Evolutionary conservation across 2,797 vertebrate species (phyloP), one percentile per base, ranked within the genome.

Genomic region (Hemitrygon akajei): DNA sequence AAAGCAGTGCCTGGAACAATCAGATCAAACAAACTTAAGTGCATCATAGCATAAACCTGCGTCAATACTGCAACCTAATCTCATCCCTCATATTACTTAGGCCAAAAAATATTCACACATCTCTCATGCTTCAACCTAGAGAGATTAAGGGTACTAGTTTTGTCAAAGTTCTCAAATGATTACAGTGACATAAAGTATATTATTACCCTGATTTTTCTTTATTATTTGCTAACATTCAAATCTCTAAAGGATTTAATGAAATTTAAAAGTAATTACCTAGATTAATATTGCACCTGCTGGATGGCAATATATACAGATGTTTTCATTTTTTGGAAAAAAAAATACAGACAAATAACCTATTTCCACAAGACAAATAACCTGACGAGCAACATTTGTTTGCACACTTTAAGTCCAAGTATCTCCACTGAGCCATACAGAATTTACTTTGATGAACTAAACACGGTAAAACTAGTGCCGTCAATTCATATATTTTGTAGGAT

Each of bases 1-100:
- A 95, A 93, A 99, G 95, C 95, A 99, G 96, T 0, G 98, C 97
- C 98, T 99, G 95, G 47, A 94, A 95, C 94, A 93, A 75, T 14
- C 94, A 66, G 94, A 76, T 94, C 22, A 87, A 69, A 93, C 63
- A 66, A 86, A 66, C 7, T 66, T 7, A 81, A 66, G 16, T 40
- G 7, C 47, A 16, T 40, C 37, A 92, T 20, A 84, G n/a, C 75
- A 58, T 27, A 58, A 76, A 93, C 27, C 73, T 69, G 34, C 34
- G 22, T 93, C 25, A 7, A 6, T 58, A 27, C 11, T n/a, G 47
- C 30, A 76, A 34, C 37, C n/a, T 66, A 34, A 63, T 66, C 20
- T 20, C 20, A 27, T 0, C 25, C 71, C 40, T 56, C 71, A 76
- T 16, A 75, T 93, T 89, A 93, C 5, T 56, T 56, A 58, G 47